Evolutionary conservation across 2,888 invertebrate species (phyloP), one percentile per base, ranked within the genome.

Genomic region (Trachelus iudaicus): DNA sequence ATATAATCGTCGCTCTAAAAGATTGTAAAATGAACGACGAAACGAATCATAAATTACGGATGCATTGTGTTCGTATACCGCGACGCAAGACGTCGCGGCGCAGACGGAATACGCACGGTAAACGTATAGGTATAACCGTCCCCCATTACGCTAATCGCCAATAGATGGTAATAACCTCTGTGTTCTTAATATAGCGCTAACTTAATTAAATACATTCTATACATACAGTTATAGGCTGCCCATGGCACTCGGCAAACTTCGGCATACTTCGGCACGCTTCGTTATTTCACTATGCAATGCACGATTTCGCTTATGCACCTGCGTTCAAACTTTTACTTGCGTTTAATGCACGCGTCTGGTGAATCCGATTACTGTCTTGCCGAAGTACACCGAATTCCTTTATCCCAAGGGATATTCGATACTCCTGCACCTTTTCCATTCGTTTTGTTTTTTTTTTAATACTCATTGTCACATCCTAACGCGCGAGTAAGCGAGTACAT

Each of bases 191-290:
- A 23, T 56, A 56, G 9, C 56, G 56, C 56, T 35, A 74, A 30
- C 30, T 74, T 34, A 33, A 35, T 75, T 75, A 69, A 69, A 75
- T 75, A 75, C 37, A 75, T 68, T 75, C 75, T 75, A 75, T 75
- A 56, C 75, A 75, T 75, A 75, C 68, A 75, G 30, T 34, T 35
- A n/a, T 35, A 74, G 35, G 34, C 74, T 30, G 30, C 33, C 74
- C n/a, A 74, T 35, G 34, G 74, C 37, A 35, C 34, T 31, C 71
- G 31, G 31, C 13, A 34, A 13, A 71, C 23, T 71, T 71, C 71
- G 31, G 13, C 71, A 33, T 11, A 15, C 31, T 34, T 71, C 71
- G 34, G 31, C 71, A 15, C 11, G 12, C 34, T 34, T 34, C 33
- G 31, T 71, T 31, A 71, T 56, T 56, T 56, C 56, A 23, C 56